Percentiles rank a stretch among this genome's conserved stretches.
phyloP scores from a whole-genome alignment of 2,797 vertebrate species.

The Eleutherodactylus coqui region DNA sequence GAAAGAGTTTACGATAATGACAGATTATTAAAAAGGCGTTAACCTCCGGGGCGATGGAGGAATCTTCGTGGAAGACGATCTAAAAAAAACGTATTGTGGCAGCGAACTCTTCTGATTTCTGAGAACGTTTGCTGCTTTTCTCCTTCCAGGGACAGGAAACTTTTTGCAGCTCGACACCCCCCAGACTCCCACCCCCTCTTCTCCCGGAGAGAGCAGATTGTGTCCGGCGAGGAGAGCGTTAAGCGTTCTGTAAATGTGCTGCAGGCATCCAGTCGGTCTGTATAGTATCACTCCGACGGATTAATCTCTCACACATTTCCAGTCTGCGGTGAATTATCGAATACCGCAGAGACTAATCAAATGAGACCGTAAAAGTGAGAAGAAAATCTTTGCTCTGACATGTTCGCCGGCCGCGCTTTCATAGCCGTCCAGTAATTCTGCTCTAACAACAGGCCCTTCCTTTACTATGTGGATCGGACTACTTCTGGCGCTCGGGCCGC shows the following conservation, averaged over 20 bases:
- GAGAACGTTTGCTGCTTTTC: neutral
- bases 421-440: neutral
- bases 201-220: neutral
- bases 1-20: conserved; percentile 31
- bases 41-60: neutral
- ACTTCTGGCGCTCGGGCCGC: neutral
- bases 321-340: conserved; percentile 40
- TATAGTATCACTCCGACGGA: conserved; percentile 1
- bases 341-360: conserved; percentile 43
- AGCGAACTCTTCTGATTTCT: neutral
- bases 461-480: neutral
- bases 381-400: conserved; percentile 23
- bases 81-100: neutral
- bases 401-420: neutral
- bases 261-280: neutral
- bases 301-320: conserved; percentile 48
- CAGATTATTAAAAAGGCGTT: conserved; percentile 15
- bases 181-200: neutral
- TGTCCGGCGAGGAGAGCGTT: neutral
- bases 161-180: neutral
- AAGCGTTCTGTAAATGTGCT: neutral
- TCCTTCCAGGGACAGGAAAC: neutral
- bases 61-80: neutral
- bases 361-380: conserved; percentile 33
- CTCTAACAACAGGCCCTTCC: conserved; percentile 1